Conservation (phyloP, 2,888 invertebrate species). For the Rhagium mordax region DNA sequence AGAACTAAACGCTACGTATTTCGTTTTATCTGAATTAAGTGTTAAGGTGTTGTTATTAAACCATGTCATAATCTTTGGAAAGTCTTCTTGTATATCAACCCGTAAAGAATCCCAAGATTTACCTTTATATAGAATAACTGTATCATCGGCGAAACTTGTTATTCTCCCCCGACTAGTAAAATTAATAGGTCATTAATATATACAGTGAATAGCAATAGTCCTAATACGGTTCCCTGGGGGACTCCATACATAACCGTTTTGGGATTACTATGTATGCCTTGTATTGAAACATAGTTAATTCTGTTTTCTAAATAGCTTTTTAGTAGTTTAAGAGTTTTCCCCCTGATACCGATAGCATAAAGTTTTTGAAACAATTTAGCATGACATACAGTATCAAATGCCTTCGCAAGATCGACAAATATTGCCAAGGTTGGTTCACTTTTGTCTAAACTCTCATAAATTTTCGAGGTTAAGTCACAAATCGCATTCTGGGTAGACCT, state of each 20-base stretch:
- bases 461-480: background rate
- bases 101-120: background rate
- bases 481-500: background rate
- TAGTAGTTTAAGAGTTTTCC: background rate
- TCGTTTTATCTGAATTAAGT: background rate
- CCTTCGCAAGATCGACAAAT: background rate
- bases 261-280: background rate
- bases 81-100: background rate
- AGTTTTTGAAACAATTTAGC: background rate
- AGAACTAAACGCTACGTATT: background rate
- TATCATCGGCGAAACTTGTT: background rate
- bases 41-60: background rate
- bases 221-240: background rate
- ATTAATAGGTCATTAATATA: no score
- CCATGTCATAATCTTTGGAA: background rate
- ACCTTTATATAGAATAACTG: background rate
- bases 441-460: background rate
- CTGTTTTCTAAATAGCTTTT: background rate
- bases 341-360: background rate
- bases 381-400: background rate
- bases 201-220: no score
- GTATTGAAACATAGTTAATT: background rate
- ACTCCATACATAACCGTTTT: background rate
- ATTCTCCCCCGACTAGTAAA: background rate
- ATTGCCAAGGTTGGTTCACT: background rate